Conservation (phyloP, 2,797 vertebrate species). For the Aldrovandia affinis region DNA sequence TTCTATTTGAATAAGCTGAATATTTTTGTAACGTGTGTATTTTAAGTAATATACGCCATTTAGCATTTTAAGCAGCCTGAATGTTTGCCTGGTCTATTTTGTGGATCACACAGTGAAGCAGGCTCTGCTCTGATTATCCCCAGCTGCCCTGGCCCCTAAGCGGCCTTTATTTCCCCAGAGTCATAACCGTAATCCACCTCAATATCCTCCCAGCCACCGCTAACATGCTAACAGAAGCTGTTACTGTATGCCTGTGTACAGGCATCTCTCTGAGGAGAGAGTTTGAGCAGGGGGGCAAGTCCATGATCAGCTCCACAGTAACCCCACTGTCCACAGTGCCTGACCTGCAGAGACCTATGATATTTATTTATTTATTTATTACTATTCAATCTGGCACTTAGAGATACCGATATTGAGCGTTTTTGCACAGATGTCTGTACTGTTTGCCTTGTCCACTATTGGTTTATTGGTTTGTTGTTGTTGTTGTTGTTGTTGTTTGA, state of each 20-base stretch:
- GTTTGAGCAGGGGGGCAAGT: no score
- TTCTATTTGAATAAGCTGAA: neutral
- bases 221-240: constrained; percentile 45
- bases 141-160: constrained; percentile 75
- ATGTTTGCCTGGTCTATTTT: constrained; percentile 52
- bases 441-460: no score
- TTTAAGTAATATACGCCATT: neutral
- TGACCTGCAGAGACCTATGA: no score
- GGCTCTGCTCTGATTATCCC: constrained; percentile 54
- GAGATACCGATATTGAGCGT: no score
- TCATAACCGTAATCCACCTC: constrained; percentile 75
- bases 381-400: no score
- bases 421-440: no score
- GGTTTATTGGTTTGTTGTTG: no score
- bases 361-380: no score
- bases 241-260: no score
- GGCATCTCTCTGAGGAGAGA: no score
- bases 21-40: neutral
- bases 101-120: constrained; percentile 45
- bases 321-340: no score
- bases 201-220: constrained; percentile 53
- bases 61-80: neutral
- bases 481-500: no score
- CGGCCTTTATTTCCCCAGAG: constrained; percentile 79
- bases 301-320: constrained; percentile 27